Conservation (phyloP, 2,797 vertebrate species). For the Perodicticus potto region DNA sequence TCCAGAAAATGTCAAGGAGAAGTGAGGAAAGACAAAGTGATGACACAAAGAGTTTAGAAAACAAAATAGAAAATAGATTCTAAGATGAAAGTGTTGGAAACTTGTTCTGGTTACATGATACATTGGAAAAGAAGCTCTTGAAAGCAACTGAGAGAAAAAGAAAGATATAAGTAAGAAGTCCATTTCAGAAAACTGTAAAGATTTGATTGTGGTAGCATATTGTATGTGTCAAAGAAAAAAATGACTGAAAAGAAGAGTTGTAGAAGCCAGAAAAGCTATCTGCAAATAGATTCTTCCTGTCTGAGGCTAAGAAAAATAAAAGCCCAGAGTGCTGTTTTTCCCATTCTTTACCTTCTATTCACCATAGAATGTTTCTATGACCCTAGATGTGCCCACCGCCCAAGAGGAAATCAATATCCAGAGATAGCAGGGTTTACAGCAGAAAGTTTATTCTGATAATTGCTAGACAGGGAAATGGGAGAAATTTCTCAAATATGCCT, state of each 20-base stretch:
- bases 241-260: neutral
- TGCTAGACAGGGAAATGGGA: too few species aligned
- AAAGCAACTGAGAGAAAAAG: conserved; percentile 14
- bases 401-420: too few species aligned
- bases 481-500: too few species aligned
- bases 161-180: neutral
- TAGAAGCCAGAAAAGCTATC: neutral
- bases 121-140: neutral
- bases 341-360: neutral
- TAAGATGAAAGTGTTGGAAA: neutral
- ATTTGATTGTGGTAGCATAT: neutral
- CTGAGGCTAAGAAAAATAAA: neutral
- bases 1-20: neutral
- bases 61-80: neutral
- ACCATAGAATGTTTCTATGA: neutral
- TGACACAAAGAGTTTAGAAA: neutral
- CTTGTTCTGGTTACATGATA: neutral
- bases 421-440: too few species aligned
- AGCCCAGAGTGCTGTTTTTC: neutral
- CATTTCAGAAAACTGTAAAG: neutral
- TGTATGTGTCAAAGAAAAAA: neutral
- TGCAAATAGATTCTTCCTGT: neutral
- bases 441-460: too few species aligned
- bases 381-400: too few species aligned
- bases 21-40: neutral